Evolutionary conservation across 30 jellyfish, hydroid and myxozoan species (phyloP).

Genomic region (Aurelia aurita): DNA sequence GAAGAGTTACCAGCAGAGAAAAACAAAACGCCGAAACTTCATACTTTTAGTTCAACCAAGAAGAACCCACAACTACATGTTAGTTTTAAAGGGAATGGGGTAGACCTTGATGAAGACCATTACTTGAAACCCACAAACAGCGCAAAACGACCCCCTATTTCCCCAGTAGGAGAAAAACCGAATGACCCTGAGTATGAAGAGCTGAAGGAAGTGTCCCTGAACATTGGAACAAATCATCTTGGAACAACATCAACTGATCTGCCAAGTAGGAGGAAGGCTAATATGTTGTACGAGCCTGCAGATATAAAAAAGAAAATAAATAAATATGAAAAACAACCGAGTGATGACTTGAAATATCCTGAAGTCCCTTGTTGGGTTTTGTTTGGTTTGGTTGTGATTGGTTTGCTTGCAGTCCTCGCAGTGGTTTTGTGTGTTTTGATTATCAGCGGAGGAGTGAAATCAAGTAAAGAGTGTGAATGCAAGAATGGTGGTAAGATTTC

Average conservation of each 20-base stretch:
- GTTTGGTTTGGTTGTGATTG: constrained; percentile 11
- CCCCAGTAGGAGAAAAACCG: background rate
- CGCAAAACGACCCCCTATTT: constrained; percentile 17
- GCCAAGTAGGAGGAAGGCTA: constrained; percentile 27
- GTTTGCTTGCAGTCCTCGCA: constrained; percentile 12
- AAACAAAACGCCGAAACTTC: too few relatives aligned
- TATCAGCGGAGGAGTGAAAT: constrained; percentile 6
- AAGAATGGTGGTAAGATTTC: background rate
- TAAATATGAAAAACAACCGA: background rate
- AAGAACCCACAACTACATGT: too few relatives aligned
- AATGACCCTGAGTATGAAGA: constrained; percentile 30
- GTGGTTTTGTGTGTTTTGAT: constrained; percentile 5
- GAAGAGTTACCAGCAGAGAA: background rate
- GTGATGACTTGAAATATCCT: background rate
- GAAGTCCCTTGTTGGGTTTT: constrained; percentile 33
- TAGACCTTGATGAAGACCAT: constrained; percentile 2
- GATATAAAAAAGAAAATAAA: constrained; percentile 2
- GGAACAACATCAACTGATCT: background rate
- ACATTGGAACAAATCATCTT: background rate
- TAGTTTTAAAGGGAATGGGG: background rate
- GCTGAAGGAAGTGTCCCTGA: constrained; percentile 7
- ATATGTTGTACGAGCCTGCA: constrained; percentile 27
- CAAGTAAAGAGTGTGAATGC: constrained; percentile 23
- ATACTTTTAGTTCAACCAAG: background rate
- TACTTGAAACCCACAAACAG: constrained; percentile 14